Evolutionary conservation across 1,140 invertebrate genomes (phyloP).

Genomic region (Rhyzopertha dominica): DNA sequence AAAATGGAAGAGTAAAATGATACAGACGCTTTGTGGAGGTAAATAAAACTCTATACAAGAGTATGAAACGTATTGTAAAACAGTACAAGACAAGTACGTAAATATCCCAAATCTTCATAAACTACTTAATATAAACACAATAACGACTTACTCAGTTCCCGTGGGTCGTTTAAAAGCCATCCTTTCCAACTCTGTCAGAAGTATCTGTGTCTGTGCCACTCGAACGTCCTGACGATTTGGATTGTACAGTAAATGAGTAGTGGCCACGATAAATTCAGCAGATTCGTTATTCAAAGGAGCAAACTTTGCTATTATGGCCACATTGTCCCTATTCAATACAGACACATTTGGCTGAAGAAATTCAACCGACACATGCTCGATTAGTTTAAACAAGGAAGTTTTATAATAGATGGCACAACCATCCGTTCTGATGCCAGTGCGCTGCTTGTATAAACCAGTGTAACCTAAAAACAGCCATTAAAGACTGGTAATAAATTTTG

Average conservation of each 20-base stretch:
- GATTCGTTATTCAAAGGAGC: conserved; percentile 47
- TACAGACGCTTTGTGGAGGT: no score
- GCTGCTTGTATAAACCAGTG: conserved; percentile 64
- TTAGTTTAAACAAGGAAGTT: conserved; percentile 55
- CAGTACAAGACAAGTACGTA: not conserved
- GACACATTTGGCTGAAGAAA: conserved; percentile 48
- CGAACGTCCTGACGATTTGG: conserved; percentile 81
- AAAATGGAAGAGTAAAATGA: no score
- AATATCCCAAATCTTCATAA: conserved; percentile 2
- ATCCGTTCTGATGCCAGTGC: conserved; percentile 63
- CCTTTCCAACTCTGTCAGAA: conserved; percentile 78
- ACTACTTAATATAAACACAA: conserved; percentile 16
- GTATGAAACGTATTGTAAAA: no score
- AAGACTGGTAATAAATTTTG: conserved; percentile 7
- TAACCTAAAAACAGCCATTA: conserved; percentile 47
- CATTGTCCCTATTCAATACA: conserved; percentile 79
- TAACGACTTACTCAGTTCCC: conserved; percentile 6
- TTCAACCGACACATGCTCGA: conserved; percentile 59
- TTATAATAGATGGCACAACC: conserved; percentile 84
- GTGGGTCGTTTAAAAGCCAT: conserved; percentile 55
- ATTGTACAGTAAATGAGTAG: conserved; percentile 94
- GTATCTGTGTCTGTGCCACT: conserved; percentile 74
- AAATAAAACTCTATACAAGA: no score
- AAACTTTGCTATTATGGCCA: conserved; percentile 77
- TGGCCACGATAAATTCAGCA: conserved; percentile 70